These are phyloP conservation scores for Platanista minor DNA, from an alignment of 2,113 vertebrate genomes.

Conservation along the genomic window DNA sequence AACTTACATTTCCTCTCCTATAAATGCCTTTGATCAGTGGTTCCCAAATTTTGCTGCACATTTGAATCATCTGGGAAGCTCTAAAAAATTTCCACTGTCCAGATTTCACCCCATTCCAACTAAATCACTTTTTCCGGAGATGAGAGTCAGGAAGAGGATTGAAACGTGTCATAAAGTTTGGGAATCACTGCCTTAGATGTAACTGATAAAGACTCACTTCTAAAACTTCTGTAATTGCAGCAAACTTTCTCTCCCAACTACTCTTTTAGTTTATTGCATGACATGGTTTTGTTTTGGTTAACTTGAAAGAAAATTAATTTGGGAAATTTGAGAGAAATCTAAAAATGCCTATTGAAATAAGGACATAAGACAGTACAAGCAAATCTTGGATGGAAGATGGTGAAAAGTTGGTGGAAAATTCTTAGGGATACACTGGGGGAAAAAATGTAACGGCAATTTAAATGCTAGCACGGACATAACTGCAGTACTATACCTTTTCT, in stretches of 20 bases:
- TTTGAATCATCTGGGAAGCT: background rate
- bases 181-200: background rate
- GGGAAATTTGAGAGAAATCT: background rate
- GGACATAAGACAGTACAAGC: background rate
- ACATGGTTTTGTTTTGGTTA: background rate
- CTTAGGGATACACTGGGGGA: background rate
- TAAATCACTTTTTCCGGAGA: background rate
- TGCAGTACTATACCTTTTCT: background rate
- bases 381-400: background rate
- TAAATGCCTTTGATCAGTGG: background rate
- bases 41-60: background rate
- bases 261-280: background rate
- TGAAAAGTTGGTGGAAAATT: background rate
- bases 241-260: background rate
- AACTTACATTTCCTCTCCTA: background rate
- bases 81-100: background rate
- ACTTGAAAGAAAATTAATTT: background rate
- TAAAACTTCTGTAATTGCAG: background rate
- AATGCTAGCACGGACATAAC: background rate
- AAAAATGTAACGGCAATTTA: background rate
- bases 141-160: background rate
- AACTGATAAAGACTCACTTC: background rate
- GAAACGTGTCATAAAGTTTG: background rate
- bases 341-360: background rate
- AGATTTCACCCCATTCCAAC: background rate